A percentile compares a stretch with the other conserved stretches of the same genome.
These are phyloP conservation scores for Huso huso DNA, from an alignment of 2,797 vertebrate species.

Conservation along the genomic window DNA sequence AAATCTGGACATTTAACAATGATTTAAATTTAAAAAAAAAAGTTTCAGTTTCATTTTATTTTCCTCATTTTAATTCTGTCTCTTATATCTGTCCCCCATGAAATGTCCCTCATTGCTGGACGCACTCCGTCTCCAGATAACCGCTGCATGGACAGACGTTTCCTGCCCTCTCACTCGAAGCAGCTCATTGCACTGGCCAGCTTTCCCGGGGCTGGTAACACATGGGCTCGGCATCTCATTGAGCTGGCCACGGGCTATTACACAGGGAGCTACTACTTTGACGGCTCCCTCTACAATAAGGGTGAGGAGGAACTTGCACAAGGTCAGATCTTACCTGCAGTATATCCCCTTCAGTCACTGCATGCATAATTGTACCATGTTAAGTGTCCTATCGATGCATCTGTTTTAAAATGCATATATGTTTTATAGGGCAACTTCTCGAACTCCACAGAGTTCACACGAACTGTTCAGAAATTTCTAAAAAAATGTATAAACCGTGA, in stretches of 20 bases:
- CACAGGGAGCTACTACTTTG: constrained; percentile 80
- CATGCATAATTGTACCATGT: too few species aligned
- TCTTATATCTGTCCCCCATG: not conserved
- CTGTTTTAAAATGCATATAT: too few species aligned
- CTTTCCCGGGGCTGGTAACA: constrained; percentile 70
- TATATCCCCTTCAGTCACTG: too few species aligned
- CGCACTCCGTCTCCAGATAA: constrained; percentile 49
- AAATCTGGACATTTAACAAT: too few species aligned
- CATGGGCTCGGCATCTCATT: constrained; percentile 74
- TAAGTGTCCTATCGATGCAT: too few species aligned
- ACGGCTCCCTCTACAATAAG: constrained; percentile 86
- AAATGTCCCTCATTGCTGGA: constrained; percentile 8
- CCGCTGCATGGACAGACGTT: constrained; percentile 68
- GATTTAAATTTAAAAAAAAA: too few species aligned
- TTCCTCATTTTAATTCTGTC: not conserved
- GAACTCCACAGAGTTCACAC: too few species aligned
- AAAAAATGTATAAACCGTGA: too few species aligned
- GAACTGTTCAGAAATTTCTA: too few species aligned
- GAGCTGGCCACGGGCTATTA: constrained; percentile 76
- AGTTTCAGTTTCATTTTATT: not conserved
- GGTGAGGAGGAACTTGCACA: constrained; percentile 45
- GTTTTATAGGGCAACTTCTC: too few species aligned
- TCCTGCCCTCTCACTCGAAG: constrained; percentile 56
- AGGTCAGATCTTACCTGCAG: too few species aligned
- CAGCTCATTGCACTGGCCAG: constrained; percentile 65